Evolutionary conservation across 2,113 vertebrate species (phyloP).

Genomic region (Stercorarius parasiticus): DNA sequence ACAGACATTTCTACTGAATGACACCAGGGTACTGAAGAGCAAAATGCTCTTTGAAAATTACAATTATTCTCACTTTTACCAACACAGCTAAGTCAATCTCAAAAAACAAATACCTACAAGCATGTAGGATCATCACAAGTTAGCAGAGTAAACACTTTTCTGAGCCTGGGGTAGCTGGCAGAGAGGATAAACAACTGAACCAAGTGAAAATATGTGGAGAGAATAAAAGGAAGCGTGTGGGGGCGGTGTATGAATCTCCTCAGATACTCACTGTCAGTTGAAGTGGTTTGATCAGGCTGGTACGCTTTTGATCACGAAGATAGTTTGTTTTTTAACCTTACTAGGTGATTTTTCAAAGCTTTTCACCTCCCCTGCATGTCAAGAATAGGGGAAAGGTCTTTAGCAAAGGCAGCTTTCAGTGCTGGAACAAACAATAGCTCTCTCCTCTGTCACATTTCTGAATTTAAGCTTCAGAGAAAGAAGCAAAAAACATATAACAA

Average conservation of each 20-base stretch:
- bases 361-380: conserved; percentile 13
- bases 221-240: neutral
- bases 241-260: neutral
- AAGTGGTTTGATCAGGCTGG: neutral
- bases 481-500: conserved; percentile 28
- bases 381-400: conserved; percentile 6
- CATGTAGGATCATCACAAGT: neutral
- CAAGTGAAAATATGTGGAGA: neutral
- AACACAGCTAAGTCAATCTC: neutral
- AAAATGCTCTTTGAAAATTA: neutral
- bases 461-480: conserved; percentile 28
- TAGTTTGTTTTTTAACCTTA: neutral
- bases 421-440: conserved; percentile 22
- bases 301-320: neutral
- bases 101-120: neutral
- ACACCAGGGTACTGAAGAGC: neutral
- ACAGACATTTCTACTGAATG: neutral
- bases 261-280: neutral
- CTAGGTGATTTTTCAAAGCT: conserved; percentile 43
- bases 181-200: conserved; percentile 7
- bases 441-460: conserved; percentile 18
- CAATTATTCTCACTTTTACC: neutral
- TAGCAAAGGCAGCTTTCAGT: conserved; percentile 24
- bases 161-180: neutral
- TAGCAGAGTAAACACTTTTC: conserved; percentile 7